Conservation (phyloP, 2,888 invertebrate species). For the Cosmopolites sordidus region DNA sequence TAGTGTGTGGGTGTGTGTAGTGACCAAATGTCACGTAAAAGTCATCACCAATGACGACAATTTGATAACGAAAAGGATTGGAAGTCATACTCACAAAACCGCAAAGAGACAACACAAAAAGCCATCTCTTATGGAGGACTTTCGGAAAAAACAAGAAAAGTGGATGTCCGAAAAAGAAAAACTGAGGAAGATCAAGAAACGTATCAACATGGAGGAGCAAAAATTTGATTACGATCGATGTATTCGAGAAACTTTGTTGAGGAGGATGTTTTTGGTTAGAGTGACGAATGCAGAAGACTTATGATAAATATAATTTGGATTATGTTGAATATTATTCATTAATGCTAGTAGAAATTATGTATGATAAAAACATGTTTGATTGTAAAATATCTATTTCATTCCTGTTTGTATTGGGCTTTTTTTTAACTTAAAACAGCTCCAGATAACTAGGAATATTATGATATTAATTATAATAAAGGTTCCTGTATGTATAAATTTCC, state of each 20-base stretch:
- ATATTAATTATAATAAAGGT: too few species aligned
- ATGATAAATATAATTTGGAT: too few species aligned
- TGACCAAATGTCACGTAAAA: conserved; percentile 7
- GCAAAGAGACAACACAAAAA: neutral
- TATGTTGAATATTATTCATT: too few species aligned
- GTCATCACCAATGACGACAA: conserved; percentile 1
- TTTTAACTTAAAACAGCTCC: too few species aligned
- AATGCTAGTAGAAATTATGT: too few species aligned
- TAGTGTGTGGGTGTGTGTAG: conserved; percentile 4
- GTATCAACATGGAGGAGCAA: conserved; percentile 1
- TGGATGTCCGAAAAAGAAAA: conserved; percentile 3
- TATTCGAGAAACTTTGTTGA: conserved; percentile 11
- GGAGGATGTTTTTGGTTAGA: conserved; percentile 6
- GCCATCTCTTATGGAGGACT: conserved; percentile 2
- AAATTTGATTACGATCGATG: conserved; percentile 9
- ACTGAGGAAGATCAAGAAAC: conserved; percentile 5
- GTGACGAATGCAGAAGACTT: neutral
- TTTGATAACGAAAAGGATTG: conserved; percentile 1
- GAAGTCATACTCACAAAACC: conserved; percentile 7
- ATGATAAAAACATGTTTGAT: too few species aligned
- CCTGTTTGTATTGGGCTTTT: too few species aligned
- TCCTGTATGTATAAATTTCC: too few species aligned
- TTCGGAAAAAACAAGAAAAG: conserved; percentile 1
- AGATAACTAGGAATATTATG: too few species aligned
- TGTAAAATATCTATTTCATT: too few species aligned